These are phyloP conservation scores for Bombus waltoni DNA, from an alignment of 1,140 invertebrate species.

Conservation along the genomic window DNA sequence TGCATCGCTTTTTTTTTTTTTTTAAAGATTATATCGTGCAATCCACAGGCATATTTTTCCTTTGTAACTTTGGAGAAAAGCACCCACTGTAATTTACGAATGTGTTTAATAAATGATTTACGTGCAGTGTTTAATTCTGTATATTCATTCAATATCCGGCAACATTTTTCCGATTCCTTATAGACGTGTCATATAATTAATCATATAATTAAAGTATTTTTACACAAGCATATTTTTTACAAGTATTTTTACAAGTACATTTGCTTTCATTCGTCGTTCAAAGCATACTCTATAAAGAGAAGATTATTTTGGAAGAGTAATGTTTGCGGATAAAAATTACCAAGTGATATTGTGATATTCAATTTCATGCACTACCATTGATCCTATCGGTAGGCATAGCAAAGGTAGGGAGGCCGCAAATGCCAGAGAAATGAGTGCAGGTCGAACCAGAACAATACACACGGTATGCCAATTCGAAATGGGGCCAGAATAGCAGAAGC, in stretches of 20 bases:
- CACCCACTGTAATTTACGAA: not conserved
- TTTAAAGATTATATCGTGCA: not conserved
- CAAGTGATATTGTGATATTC: not conserved
- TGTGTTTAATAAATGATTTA: conserved; percentile 2
- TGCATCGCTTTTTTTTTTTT: not conserved
- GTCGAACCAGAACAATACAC: conserved; percentile 77
- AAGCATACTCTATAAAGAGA: not conserved
- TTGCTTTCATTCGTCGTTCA: not conserved
- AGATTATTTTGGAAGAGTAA: too few species aligned
- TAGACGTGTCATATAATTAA: not conserved
- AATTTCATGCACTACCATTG: not conserved
- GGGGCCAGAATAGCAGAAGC: conserved; percentile 78
- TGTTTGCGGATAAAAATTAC: not conserved
- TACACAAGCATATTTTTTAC: not conserved
- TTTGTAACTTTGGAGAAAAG: not conserved
- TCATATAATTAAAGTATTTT: not conserved
- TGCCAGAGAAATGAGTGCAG: conserved; percentile 77
- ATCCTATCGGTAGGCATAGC: not conserved
- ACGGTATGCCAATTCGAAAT: conserved; percentile 80
- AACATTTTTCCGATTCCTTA: not conserved
- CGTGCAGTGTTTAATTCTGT: conserved; percentile 5
- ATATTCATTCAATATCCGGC: not conserved
- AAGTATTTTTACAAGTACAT: too few species aligned
- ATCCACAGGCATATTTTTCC: not conserved
- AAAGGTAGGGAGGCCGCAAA: conserved; percentile 56